Conservation (phyloP, 2,797 vertebrate species). For the Enoplosus armatus region DNA sequence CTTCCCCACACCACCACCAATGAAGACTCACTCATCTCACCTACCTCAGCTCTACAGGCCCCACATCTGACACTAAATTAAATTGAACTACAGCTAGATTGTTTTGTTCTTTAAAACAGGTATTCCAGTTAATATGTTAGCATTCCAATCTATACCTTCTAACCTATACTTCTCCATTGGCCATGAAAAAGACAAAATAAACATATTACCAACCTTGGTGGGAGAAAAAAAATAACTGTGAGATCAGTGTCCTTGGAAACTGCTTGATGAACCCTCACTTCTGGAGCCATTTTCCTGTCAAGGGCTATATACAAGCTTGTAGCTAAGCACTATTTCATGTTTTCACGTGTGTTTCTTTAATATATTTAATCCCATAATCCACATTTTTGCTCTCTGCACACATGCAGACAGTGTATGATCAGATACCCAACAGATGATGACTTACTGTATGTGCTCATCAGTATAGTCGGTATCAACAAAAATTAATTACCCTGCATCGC, state of each 20-base stretch:
- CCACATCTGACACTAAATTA: not conserved
- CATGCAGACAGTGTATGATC: conserved; percentile 20
- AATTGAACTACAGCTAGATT: not conserved
- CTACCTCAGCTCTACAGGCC: not conserved
- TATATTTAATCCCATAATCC: conserved; percentile 68
- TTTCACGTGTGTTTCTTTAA: conserved; percentile 51
- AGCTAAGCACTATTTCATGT: conserved; percentile 41
- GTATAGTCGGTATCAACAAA: conserved; percentile 21
- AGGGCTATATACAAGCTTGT: conserved; percentile 23
- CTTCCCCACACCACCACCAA: not conserved
- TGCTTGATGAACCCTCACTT: conserved; percentile 41
- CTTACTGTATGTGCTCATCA: conserved; percentile 36
- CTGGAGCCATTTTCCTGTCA: conserved; percentile 47
- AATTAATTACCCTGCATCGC: conserved; percentile 37
- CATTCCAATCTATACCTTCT: too few species aligned
- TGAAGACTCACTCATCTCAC: not conserved
- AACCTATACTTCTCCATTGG: too few species aligned
- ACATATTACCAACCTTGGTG: too few species aligned
- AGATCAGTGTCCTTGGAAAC: conserved; percentile 62
- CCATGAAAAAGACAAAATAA: too few species aligned
- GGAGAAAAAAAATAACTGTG: not conserved
- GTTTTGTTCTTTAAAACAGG: too few species aligned
- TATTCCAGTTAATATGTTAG: too few species aligned
- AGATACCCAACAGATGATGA: conserved; percentile 17
- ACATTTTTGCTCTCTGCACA: conserved; percentile 32